Evolutionary conservation across 2,888 invertebrate species (phyloP).

Genomic region (Philhelius pedissequus): DNA sequence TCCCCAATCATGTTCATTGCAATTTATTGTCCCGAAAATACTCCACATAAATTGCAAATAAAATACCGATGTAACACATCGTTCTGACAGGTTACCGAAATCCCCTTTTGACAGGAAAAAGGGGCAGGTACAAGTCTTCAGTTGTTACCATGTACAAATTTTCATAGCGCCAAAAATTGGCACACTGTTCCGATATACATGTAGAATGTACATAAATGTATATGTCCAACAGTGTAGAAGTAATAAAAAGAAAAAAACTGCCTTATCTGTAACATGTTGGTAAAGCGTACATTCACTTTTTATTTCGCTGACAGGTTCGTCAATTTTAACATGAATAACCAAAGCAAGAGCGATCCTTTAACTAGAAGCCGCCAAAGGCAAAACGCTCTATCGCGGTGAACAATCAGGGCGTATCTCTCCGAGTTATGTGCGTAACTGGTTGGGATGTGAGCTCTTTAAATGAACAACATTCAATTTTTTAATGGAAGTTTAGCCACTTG

Average conservation of each 20-base stretch:
- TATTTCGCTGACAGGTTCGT: slow-evolving; percentile 46
- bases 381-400: slow-evolving; percentile 28
- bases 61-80: slow-evolving; percentile 44
- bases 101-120: slow-evolving; percentile 10
- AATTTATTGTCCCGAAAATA: slow-evolving; percentile 49
- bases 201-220: no score
- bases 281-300: slow-evolving; percentile 50
- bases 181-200: slow-evolving; percentile 18
- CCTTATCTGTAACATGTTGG: slow-evolving; percentile 33
- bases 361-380: slow-evolving; percentile 51
- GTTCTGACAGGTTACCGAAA: slow-evolving; percentile 47
- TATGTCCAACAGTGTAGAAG: no score
- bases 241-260: slow-evolving; percentile 11
- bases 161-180: slow-evolving; percentile 29
- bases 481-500: background rate
- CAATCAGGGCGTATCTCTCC: slow-evolving; percentile 42
- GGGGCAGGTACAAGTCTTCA: background rate
- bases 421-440: slow-evolving; percentile 3
- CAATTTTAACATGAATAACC: slow-evolving; percentile 1
- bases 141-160: background rate
- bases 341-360: background rate
- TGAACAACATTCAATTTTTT: slow-evolving; percentile 1
- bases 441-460: background rate
- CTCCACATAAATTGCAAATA: slow-evolving; percentile 48
- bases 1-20: slow-evolving; percentile 59